Evolutionary conservation across 2,888 invertebrate species (phyloP).

Genomic region (Baronia brevicornis): DNA sequence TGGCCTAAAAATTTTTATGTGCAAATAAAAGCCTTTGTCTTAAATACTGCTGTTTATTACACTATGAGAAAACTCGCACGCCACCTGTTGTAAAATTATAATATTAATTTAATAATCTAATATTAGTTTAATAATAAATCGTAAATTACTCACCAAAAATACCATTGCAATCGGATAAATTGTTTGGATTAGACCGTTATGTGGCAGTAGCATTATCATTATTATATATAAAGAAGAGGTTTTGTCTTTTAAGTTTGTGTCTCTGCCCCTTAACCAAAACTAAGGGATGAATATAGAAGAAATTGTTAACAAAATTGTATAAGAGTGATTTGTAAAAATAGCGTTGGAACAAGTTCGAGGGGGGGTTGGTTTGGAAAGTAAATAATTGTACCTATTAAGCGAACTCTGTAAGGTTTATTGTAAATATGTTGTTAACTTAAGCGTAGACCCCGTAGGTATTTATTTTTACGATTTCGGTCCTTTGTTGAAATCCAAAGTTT

Average conservation of each 20-base stretch:
- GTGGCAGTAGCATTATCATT: no score
- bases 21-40: no score
- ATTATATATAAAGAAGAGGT: not conserved
- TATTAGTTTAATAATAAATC: no score
- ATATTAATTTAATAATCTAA: no score
- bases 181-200: not conserved
- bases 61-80: no score
- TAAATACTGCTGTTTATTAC: no score
- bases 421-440: constrained; percentile 69
- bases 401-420: constrained; percentile 37
- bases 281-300: constrained; percentile 38
- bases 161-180: not conserved
- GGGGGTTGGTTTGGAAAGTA: constrained; percentile 25
- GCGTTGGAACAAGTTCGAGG: constrained; percentile 26
- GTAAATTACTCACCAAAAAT: no score
- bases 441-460: constrained; percentile 69
- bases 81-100: no score
- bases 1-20: no score
- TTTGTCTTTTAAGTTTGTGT: constrained; percentile 13
- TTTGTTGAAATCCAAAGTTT: constrained; percentile 75
- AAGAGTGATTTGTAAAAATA: constrained; percentile 45
- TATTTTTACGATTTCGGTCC: constrained; percentile 73
- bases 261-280: constrained; percentile 37
- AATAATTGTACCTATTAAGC: constrained; percentile 56
- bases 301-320: constrained; percentile 43